Conservation (phyloP, 2,888 invertebrate genomes). For the Brachypterus glaber region DNA sequence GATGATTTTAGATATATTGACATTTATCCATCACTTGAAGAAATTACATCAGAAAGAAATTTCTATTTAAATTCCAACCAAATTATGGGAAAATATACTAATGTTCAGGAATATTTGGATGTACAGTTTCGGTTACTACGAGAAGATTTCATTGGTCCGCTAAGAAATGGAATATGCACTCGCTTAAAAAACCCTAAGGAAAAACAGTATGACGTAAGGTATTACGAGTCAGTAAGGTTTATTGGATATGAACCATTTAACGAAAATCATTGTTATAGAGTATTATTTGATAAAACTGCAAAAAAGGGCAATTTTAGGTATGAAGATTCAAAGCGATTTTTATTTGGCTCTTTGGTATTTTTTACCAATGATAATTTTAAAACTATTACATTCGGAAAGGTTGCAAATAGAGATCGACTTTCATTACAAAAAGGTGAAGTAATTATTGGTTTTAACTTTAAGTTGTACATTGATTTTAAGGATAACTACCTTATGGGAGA, state of each 20-base stretch:
- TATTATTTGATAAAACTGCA: constrained; percentile 25
- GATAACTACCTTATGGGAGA: constrained; percentile 57
- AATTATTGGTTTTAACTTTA: constrained; percentile 33
- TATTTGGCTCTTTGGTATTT: constrained; percentile 63
- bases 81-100: constrained; percentile 51
- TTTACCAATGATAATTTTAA: constrained; percentile 62
- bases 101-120: constrained; percentile 64
- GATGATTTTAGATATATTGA: constrained; percentile 44
- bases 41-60: constrained; percentile 30
- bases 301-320: constrained; percentile 35
- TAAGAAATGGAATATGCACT: constrained; percentile 54
- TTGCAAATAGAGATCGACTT: constrained; percentile 48
- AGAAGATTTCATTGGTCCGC: constrained; percentile 69
- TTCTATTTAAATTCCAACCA: constrained; percentile 50
- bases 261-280: constrained; percentile 19
- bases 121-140: constrained; percentile 68
- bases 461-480: neutral
- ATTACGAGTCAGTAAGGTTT: constrained; percentile 20
- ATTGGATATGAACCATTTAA: constrained; percentile 18
- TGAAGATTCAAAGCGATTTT: constrained; percentile 49
- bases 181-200: constrained; percentile 20
- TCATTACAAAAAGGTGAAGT: constrained; percentile 47
- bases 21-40: constrained; percentile 45
- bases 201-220: constrained; percentile 19
- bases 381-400: constrained; percentile 58